Base-by-base conservation (phyloP, 2,113 vertebrate genomes). In the Platichthys stellatus region DNA sequence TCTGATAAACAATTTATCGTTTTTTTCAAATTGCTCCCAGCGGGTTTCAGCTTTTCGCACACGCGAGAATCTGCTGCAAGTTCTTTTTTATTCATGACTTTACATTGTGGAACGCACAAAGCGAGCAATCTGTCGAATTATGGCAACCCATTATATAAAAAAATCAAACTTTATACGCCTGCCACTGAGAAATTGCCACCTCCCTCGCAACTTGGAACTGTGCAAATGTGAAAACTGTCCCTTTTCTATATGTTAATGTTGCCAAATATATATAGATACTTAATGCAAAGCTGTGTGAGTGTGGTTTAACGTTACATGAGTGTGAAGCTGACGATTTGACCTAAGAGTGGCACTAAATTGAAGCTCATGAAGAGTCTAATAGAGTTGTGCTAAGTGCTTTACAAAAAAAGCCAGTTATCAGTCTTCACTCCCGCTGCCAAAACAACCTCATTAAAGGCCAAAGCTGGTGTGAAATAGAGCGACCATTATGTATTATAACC, bases 381-480 rank as follows among this genome's bases (percentile, higher is more conserved):
- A 74, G 21, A 28, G 69, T 74, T 60, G 64, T 74, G 74, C 61
- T 64, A 62, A 76, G 74, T 67, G 60, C 51, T 73, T 76, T 56
- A 70, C 49, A 74, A 74, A 80, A 66, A 62, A 28, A 72, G 61
- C 17, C 47, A 53, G 64, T 65, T 65, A 7, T 78, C 83, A 74
- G 54, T 67, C 56, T 73, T 83, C 54, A 58, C 31, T 69, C 63
- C 1, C n/a, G 74, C 60, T 84, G 75, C 58, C 56, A 60, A 88
- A 78, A 81, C 72, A 84, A 60, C 69, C 65, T 71, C 72, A 81
- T 75, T 74, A 86, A 64, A 84, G 75, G 75, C 56, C 57, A 77
- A 82, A 35, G 40, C 51, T 63, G 69, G 38, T 74, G 47, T 84
- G 66, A 75, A 73, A 78, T 61, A 74, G 28, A 88, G 38, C 58